Evolutionary conservation across 2,888 invertebrate species (phyloP), one percentile per base, ranked within the genome.

Genomic region (Chydorus sphaericus): DNA sequence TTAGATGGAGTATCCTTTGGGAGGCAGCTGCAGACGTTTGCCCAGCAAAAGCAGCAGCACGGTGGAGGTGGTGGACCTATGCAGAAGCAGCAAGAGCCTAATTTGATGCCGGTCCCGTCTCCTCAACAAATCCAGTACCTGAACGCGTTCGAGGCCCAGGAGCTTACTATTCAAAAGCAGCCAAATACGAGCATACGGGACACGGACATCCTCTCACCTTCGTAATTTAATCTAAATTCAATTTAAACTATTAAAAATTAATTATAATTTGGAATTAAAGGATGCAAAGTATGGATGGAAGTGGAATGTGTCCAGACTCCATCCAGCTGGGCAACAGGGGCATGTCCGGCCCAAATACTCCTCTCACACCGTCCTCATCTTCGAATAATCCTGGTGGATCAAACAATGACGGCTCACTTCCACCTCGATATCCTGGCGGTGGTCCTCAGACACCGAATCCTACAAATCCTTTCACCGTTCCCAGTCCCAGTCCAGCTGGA

Each of bases 51-150:
- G 62, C 77, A 75, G 61, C 59, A 56, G 48, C 55, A 59, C 20
- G 28, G 30, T 18, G 72, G 8, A 14, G 23, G 20, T 23, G 26
- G 28, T 23, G 26, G 26, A 28, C 23, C 23, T 44, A 44, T 26
- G 26, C 66, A 64, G 68, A 61, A 68, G 50, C 54, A 54, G 38
- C 86, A 87, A 75, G 88, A 88, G 71, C 85, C 88, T 55, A 91
- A 90, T 71, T 76, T 92, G 67, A 88, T 92, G 85, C 92, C 92
- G 61, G 92, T 93, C 65, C 92, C 93, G 62, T 92, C 92, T 61
- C 93, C 93, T 57, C 91, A 92, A 73, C 92, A 91, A 77, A 91
- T 93, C 69, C 90, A 89, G 64, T 93, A 92, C 76, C 80, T 92
- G 67, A 91, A 89, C 76, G 85, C 90, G 64, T 92, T 93, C 71